Base-by-base conservation (phyloP, 1,140 invertebrate species). In the Ceratina australensis region DNA sequence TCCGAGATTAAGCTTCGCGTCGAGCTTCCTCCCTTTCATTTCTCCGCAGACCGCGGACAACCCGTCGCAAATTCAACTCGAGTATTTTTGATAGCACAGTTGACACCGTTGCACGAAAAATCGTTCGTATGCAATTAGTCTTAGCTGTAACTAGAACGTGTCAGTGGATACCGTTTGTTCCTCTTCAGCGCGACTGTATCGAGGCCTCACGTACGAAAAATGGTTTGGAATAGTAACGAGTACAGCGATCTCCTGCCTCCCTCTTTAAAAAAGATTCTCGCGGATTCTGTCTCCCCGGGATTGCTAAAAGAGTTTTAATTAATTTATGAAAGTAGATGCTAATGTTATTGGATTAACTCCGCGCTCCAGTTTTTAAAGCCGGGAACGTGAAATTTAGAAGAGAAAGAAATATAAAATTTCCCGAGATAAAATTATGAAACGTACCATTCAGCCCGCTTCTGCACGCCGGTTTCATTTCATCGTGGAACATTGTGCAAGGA, bases 161-260 rank as follows among this genome's bases (percentile, higher is more conserved):
- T 77, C 74, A 77, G 57, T 61, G 74, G 57, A 71, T 77, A 77
- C 74, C 74, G 74, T 77, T 77, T 69, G 74, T 77, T 77, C 67
- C 28, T 77, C 18, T 77, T 77, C 28, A 28, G 7, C 52, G 33
- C 57, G 16, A 7, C 52, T 15, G 49, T 59, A 77, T 77, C 74
- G 74, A 52, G 74, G 56, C 33, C 74, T 77, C 74, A 77, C 74
- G 74, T 77, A 76, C 66, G 67, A 77, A 77, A 77, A 77, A 77
- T 69, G 47, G 52, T 42, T 50, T 18, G 24, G 74, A 77, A 77
- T 77, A 71, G 61, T 28, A 60, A 77, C 47, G 74, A 77, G 49
- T 18, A 42, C 16, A 16, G 7, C 18, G 42, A 18, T 66, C 47
- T 42, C 33, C 33, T n/a, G 5, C 3, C 10, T 24, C 22, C 52